Evolutionary conservation across 2,888 invertebrate genomes (phyloP).

Genomic region (Mesopsocus fuscifrons): DNA sequence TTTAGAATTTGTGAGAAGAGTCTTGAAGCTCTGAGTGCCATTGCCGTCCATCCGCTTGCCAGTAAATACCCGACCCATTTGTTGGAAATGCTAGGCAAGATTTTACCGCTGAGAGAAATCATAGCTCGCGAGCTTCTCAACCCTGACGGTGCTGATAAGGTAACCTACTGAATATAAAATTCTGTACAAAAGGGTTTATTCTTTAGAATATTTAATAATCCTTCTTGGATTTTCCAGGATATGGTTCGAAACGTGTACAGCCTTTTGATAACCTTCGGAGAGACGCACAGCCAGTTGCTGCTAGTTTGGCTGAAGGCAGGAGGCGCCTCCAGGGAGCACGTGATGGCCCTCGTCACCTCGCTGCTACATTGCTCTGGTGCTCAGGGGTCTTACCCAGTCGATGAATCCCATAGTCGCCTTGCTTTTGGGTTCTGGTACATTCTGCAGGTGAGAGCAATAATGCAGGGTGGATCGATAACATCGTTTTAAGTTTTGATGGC

Average conservation of each 20-base stretch:
- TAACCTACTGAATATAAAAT: too few relatives aligned
- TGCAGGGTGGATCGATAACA: not conserved
- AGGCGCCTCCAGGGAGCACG: conserved; percentile 31
- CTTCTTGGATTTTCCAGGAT: conserved; percentile 45
- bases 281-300: conserved; percentile 31
- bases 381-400: conserved; percentile 68
- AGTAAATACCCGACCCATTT: conserved; percentile 31
- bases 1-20: conserved; percentile 37
- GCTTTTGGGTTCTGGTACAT: conserved; percentile 86
- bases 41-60: conserved; percentile 40
- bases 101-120: conserved; percentile 5
- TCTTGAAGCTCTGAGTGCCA: conserved; percentile 35
- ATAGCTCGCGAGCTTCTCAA: conserved; percentile 15
- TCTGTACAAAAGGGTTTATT: too few relatives aligned
- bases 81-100: conserved; percentile 3
- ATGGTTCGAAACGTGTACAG: conserved; percentile 45
- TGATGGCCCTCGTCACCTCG: conserved; percentile 44
- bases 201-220: too few relatives aligned
- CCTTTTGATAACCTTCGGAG: conserved; percentile 40
- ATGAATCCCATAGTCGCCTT: conserved; percentile 71
- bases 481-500: not conserved
- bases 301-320: conserved; percentile 31
- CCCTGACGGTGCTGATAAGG: conserved; percentile 35
- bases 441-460: conserved; percentile 42
- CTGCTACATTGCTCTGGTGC: conserved; percentile 61